These are phyloP conservation scores for Coptodon rendalli DNA, from an alignment of 2,113 vertebrate species.

Conservation along the genomic window DNA sequence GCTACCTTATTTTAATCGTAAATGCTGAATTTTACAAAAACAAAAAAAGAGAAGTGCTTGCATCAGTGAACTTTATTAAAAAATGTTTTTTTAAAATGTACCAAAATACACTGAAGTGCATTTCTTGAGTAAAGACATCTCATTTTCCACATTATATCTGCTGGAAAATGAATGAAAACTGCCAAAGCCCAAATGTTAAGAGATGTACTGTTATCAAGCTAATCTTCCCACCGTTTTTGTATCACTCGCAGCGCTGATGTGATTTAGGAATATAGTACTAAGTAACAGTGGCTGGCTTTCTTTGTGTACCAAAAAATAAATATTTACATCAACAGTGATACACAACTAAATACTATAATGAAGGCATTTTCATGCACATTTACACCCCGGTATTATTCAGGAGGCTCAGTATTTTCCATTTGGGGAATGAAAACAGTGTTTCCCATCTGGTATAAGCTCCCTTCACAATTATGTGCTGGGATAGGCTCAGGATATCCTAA, in stretches of 20 bases:
- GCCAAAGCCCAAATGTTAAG: neutral
- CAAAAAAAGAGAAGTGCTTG: neutral
- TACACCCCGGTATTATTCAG: neutral
- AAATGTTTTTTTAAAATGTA: neutral
- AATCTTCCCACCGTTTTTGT: neutral
- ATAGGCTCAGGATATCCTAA: conserved; percentile 5
- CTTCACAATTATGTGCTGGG: conserved; percentile 1
- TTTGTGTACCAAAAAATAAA: neutral
- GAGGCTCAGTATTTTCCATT: conserved; percentile 19
- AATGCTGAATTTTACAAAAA: neutral
- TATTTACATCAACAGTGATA: neutral
- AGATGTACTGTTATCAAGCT: neutral
- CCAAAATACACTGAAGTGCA: neutral
- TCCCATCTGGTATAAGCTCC: conserved; percentile 24
- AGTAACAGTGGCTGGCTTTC: neutral
- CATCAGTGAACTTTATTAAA: neutral
- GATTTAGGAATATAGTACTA: neutral
- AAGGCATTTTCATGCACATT: neutral
- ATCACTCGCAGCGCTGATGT: neutral
- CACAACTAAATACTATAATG: neutral
- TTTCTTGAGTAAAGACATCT: neutral
- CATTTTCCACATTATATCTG: neutral
- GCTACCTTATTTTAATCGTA: neutral
- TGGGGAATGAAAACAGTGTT: conserved; percentile 10
- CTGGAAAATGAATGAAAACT: neutral